A percentile compares a stretch with the other conserved stretches of the same genome.
Evolutionary conservation across 2,113 vertebrate species (phyloP).

Genomic region (Sorex araneus): DNA sequence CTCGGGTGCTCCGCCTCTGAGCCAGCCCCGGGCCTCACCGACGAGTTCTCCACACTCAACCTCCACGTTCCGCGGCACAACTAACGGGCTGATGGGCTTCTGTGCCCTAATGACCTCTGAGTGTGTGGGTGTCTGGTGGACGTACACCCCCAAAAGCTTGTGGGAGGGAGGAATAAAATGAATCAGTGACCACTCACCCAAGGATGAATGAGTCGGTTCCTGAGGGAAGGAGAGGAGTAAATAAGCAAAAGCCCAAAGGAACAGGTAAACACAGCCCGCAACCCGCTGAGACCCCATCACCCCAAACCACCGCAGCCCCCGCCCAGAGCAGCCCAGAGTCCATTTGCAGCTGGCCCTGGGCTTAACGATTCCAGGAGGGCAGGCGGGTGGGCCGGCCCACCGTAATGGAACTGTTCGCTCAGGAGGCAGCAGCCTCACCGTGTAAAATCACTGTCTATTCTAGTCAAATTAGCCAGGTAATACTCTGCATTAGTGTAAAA

Average conservation of each 20-base stretch:
- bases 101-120: background rate
- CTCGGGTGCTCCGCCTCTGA: too few species aligned
- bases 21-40: too few species aligned
- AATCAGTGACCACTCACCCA: background rate
- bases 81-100: too few species aligned
- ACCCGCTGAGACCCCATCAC: background rate
- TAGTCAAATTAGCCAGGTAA: conserved; percentile 90
- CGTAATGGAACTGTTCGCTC: conserved; percentile 84
- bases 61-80: background rate
- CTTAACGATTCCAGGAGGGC: conserved; percentile 42
- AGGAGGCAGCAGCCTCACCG: conserved; percentile 84
- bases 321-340: background rate
- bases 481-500: conserved; percentile 90
- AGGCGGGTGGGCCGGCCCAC: background rate
- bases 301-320: background rate
- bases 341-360: background rate
- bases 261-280: background rate
- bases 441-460: conserved; percentile 88
- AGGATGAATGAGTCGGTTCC: background rate
- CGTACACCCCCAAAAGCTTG: background rate
- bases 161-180: background rate
- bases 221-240: background rate
- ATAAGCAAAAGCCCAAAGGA: background rate
- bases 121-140: background rate
- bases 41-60: too few species aligned